phyloP scores from a whole-genome alignment of 2,113 vertebrate species.

The Puffinus mauretanicus region DNA sequence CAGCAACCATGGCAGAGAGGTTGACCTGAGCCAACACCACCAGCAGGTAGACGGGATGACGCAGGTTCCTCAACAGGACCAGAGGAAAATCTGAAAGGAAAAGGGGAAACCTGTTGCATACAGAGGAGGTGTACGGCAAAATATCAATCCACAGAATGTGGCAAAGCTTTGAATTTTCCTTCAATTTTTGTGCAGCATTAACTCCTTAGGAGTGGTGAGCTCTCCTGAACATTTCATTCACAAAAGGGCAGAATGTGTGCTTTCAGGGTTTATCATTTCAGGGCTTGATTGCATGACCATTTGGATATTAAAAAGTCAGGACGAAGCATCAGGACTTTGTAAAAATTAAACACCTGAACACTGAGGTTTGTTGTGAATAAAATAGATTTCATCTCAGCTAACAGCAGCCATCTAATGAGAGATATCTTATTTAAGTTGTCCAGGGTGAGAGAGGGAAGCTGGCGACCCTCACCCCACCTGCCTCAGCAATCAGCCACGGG shows the following conservation, averaged over 20 bases:
- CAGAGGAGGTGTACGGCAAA: background rate
- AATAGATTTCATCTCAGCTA: background rate
- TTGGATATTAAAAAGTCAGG: background rate
- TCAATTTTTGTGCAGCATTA: background rate
- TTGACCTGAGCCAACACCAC: constrained; percentile 90
- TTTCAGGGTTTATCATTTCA: background rate
- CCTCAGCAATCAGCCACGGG: background rate
- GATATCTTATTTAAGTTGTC: background rate
- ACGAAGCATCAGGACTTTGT: background rate
- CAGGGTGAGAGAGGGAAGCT: background rate
- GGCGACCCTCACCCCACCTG: background rate
- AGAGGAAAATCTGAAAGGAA: constrained; percentile 75
- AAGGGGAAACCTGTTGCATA: background rate
- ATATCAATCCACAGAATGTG: accelerated
- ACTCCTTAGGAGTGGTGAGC: background rate
- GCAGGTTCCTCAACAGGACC: constrained; percentile 81
- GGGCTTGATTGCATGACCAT: background rate
- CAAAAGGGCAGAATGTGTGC: background rate
- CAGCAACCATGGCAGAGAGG: constrained; percentile 81
- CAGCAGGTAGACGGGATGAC: constrained; percentile 84
- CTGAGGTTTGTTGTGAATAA: background rate
- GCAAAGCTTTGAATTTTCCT: background rate
- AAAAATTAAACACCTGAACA: background rate
- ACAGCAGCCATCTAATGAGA: background rate
- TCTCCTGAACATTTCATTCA: background rate